Percentiles rank a stretch among this genome's conserved stretches.
Conservation (phyloP, 2,113 vertebrate species). For the Leptocoma aspasia region DNA sequence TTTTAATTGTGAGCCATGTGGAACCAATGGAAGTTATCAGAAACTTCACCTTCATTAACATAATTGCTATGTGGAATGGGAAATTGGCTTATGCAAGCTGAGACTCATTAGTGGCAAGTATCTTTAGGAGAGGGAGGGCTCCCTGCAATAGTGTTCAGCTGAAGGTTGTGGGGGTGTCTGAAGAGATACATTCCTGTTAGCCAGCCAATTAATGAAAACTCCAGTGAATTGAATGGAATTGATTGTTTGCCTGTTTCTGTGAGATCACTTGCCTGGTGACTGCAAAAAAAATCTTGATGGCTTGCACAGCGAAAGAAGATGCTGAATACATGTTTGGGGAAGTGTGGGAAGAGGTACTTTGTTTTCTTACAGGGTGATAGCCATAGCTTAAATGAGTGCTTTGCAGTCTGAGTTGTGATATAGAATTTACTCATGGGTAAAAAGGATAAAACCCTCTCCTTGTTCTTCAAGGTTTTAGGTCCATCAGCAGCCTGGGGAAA, state of each 20-base stretch:
- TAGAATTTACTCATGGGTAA: background rate
- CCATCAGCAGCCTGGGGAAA: background rate
- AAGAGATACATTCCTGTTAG: background rate
- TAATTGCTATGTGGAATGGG: background rate
- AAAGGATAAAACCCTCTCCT: fast-evolving
- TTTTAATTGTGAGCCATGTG: background rate
- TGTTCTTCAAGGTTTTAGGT: background rate
- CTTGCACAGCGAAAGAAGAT: background rate
- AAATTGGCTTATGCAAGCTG: background rate
- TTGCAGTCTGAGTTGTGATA: background rate
- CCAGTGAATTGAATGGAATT: background rate
- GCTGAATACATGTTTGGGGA: background rate
- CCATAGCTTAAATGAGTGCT: background rate
- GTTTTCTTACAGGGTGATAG: background rate
- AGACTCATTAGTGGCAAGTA: background rate
- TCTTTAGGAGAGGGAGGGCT: background rate
- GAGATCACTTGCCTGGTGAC: background rate
- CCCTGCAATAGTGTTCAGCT: background rate
- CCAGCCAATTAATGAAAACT: background rate
- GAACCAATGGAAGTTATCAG: background rate
- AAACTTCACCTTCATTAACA: background rate
- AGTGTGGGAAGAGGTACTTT: background rate
- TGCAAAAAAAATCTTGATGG: background rate
- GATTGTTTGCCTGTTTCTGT: background rate
- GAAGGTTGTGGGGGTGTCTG: background rate